These are phyloP conservation scores for Setophaga kirtlandii DNA, from an alignment of 2,113 vertebrate species.

Conservation along the genomic window DNA sequence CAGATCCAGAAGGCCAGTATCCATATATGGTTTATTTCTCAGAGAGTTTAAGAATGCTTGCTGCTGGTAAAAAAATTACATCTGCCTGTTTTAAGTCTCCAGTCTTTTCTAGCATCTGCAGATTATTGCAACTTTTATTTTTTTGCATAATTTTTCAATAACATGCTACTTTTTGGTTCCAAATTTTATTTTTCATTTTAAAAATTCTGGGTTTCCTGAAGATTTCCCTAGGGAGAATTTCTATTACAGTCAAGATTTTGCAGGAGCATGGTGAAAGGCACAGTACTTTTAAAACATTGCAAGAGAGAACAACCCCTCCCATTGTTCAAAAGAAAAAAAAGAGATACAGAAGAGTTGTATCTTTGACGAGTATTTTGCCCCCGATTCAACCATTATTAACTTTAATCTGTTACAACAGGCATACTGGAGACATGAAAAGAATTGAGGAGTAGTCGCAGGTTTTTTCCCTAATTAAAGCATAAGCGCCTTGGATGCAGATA, in stretches of 20 bases:
- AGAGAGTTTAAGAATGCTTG: background rate
- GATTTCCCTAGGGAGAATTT: background rate
- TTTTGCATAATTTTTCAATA: background rate
- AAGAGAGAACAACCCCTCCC: background rate
- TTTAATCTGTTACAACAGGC: background rate
- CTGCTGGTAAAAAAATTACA: background rate
- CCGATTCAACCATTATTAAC: background rate
- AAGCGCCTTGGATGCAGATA: background rate
- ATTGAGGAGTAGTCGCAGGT: rapidly evolving
- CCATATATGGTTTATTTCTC: background rate
- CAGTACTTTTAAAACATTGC: background rate
- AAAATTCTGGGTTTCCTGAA: background rate
- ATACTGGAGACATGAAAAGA: background rate
- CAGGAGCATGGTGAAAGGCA: background rate
- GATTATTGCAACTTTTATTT: background rate
- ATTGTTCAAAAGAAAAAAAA: background rate
- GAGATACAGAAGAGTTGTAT: background rate
- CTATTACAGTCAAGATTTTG: background rate
- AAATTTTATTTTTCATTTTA: background rate
- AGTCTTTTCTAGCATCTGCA: background rate
- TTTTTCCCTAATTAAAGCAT: background rate
- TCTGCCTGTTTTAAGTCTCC: background rate
- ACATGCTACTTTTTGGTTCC: background rate
- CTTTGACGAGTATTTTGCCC: background rate
- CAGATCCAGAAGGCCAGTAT: background rate